phyloP scores from a whole-genome alignment of 1,140 invertebrate species.

The Drosophila rufa region DNA sequence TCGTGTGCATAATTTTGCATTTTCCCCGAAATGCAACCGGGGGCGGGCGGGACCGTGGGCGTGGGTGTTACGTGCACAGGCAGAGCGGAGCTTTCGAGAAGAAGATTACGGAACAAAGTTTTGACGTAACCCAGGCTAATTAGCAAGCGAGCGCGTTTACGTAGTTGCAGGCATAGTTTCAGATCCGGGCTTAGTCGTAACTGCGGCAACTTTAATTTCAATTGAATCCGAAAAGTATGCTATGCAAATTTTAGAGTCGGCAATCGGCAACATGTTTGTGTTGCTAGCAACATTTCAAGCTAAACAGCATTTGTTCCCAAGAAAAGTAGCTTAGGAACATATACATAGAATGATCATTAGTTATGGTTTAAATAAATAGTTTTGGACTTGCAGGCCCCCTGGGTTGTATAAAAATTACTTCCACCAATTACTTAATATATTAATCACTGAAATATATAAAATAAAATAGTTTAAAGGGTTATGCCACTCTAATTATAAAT shows the following conservation, averaged over 20 bases:
- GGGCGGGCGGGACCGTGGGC: background rate
- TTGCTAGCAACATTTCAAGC: constrained; percentile 1
- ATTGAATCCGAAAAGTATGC: constrained; percentile 29
- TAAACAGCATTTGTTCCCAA: constrained; percentile 1
- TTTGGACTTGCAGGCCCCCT: background rate
- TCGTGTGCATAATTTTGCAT: constrained; percentile 52
- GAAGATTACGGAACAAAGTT: constrained; percentile 51
- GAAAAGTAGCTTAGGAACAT: background rate
- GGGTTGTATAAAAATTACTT: background rate
- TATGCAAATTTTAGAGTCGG: background rate
- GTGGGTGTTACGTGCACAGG: constrained; percentile 29
- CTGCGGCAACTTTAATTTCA: too few relatives aligned
- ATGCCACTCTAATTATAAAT: too few relatives aligned
- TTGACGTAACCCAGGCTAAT: constrained; percentile 49
- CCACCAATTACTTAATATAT: background rate
- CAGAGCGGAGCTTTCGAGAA: constrained; percentile 27
- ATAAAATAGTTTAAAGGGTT: background rate
- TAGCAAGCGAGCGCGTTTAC: constrained; percentile 34
- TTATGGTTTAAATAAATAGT: background rate
- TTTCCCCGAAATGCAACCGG: constrained; percentile 27
- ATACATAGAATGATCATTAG: background rate
- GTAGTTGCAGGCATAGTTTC: constrained; percentile 9
- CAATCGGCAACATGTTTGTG: background rate
- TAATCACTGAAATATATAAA: background rate
- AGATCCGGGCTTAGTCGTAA: constrained; percentile 8